phyloP scores from a whole-genome alignment of 2,888 invertebrate genomes.

The Gisinianus flammeolus region DNA sequence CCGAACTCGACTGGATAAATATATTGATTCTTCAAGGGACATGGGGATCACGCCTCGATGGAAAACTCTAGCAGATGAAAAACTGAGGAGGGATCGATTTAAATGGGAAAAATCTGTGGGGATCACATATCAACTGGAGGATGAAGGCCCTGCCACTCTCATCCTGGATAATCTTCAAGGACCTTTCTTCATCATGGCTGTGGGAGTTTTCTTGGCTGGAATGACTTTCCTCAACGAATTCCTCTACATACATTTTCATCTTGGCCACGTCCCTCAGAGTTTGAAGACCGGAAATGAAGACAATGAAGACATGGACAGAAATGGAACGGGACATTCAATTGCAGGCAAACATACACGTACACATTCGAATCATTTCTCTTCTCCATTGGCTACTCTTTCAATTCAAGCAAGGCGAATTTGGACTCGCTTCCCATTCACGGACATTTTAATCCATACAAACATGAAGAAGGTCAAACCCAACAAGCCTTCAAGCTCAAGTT shows the following conservation, averaged over 20 bases:
- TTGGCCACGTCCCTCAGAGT: not conserved
- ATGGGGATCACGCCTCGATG: not conserved
- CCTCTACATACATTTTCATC: not conserved
- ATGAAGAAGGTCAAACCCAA: too few relatives aligned
- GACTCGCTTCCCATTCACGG: too few relatives aligned
- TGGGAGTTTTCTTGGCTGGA: not conserved
- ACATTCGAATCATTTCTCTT: too few relatives aligned
- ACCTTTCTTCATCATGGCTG: not conserved
- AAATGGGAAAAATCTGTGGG: not conserved
- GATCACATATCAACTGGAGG: not conserved
- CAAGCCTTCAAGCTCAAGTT: too few relatives aligned
- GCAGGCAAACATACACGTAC: too few relatives aligned
- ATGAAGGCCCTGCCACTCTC: constrained; percentile 3
- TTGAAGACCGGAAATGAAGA: too few relatives aligned
- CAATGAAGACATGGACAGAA: too few relatives aligned
- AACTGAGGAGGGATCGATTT: not conserved
- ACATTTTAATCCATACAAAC: too few relatives aligned
- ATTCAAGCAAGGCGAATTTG: too few relatives aligned
- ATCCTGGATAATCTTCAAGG: not conserved
- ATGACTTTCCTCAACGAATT: not conserved
- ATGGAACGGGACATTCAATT: too few relatives aligned
- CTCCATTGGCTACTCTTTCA: too few relatives aligned
- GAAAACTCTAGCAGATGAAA: not conserved
- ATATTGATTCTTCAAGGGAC: not conserved
- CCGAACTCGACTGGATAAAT: not conserved